These are phyloP conservation scores for Phainopepla nitens DNA, from an alignment of 2,113 vertebrate genomes.

Conservation along the genomic window DNA sequence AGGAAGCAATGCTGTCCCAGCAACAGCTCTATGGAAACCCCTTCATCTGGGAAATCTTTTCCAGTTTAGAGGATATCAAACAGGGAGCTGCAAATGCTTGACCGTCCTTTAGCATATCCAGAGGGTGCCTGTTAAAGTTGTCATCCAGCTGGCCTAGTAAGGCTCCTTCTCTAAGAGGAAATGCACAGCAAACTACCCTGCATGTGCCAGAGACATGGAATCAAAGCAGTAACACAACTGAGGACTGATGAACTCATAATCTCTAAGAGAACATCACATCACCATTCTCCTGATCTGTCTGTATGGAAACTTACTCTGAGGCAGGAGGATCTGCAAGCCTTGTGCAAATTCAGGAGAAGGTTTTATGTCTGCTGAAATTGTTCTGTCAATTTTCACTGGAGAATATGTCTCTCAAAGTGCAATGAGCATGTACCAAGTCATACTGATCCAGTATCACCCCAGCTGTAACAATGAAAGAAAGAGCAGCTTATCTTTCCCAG, in stretches of 20 bases:
- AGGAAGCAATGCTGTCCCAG: not conserved
- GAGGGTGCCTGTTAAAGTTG: not conserved
- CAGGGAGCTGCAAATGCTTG: not conserved
- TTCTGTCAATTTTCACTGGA: not conserved
- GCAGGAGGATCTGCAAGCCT: not conserved
- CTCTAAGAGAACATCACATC: not conserved
- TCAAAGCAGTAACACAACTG: not conserved
- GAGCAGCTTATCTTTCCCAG: not conserved
- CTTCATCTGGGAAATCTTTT: not conserved
- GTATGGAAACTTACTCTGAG: not conserved
- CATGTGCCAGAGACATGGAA: not conserved
- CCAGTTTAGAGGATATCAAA: not conserved
- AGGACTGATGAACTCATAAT: not conserved
- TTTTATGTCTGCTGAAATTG: not conserved
- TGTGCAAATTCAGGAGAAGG: not conserved
- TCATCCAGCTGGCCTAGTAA: not conserved
- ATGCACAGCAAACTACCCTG: fast-evolving
- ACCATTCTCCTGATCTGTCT: not conserved
- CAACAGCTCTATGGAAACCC: not conserved
- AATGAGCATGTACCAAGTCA: not conserved
- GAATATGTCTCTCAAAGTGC: not conserved
- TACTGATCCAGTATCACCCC: not conserved
- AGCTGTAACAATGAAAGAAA: not conserved
- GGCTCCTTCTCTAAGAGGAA: not conserved
- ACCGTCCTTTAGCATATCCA: not conserved